phyloP scores from a whole-genome alignment of 2,113 vertebrate species.

The Carettochelys insculpta region DNA sequence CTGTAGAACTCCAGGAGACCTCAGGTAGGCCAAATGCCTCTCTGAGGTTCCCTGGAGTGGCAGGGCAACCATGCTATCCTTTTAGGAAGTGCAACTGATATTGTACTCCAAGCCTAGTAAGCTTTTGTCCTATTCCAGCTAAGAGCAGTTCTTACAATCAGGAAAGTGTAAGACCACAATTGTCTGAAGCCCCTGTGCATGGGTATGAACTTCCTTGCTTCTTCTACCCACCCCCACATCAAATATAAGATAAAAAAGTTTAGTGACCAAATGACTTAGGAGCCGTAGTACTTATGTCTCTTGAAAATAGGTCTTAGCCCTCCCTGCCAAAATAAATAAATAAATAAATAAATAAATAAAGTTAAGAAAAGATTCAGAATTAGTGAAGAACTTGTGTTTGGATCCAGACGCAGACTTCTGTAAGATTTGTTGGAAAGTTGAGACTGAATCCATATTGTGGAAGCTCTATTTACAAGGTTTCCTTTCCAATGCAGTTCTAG shows the following conservation, averaged over 20 bases:
- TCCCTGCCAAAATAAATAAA: too few relatives aligned
- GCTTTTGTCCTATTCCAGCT: background rate
- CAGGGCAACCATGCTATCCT: background rate
- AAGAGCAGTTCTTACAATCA: background rate
- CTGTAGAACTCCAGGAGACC: background rate
- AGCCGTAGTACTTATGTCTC: background rate
- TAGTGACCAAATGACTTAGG: background rate
- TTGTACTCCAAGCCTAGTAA: background rate
- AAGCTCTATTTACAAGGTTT: background rate
- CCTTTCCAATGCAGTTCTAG: background rate
- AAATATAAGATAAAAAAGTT: background rate
- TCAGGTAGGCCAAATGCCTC: background rate
- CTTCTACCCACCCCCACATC: background rate
- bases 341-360: background rate
- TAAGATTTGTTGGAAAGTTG: background rate
- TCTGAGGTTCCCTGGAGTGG: background rate
- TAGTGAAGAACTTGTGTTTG: background rate
- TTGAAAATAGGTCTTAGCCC: background rate
- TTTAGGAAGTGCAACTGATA: background rate
- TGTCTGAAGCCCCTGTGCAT: background rate
- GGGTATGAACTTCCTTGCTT: background rate
- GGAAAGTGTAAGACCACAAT: background rate
- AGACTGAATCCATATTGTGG: fast-evolving
- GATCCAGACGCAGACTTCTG: background rate
- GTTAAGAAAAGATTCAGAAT: background rate